Conservation (phyloP, 2,888 invertebrate species). For the Leucophora obtusa region DNA sequence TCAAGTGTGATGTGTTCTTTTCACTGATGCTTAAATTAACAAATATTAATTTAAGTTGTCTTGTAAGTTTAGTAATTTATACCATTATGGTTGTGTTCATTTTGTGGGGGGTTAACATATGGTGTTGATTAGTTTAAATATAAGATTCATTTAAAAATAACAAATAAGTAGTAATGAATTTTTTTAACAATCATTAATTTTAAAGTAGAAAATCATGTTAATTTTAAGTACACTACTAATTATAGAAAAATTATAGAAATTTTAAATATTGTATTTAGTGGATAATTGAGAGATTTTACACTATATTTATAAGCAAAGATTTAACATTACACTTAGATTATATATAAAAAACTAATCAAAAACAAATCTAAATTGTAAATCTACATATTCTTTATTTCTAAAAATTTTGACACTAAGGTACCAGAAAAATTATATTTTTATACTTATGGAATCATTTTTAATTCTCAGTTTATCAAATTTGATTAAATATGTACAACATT, state of each 20-base stretch:
- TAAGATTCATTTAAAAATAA: slow-evolving; percentile 6
- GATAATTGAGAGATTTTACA: neutral
- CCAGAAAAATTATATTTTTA: no score
- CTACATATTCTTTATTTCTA: no score
- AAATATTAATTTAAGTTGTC: slow-evolving; percentile 42
- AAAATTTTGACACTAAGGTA: no score
- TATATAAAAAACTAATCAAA: no score
- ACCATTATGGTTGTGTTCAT: slow-evolving; percentile 3
- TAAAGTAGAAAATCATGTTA: slow-evolving; percentile 1
- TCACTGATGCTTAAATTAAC: slow-evolving; percentile 49
- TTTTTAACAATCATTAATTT: slow-evolving; percentile 14
- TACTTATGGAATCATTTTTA: no score
- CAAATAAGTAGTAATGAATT: slow-evolving; percentile 46
- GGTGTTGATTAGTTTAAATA: slow-evolving; percentile 48
- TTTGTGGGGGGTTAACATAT: slow-evolving; percentile 38
- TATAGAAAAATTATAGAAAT: no score
- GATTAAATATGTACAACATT: no score
- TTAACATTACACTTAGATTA: no score
- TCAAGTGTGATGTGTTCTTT: slow-evolving; percentile 51
- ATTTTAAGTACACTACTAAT: neutral
- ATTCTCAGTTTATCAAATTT: no score
- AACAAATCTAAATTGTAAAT: no score
- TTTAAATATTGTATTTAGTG: neutral
- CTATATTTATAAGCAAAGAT: no score
- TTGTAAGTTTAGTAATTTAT: slow-evolving; percentile 1